A percentile compares a stretch with the other conserved stretches of the same genome.
phyloP scores from a whole-genome alignment of 1,140 invertebrate species.

The Habropoda laboriosa region DNA sequence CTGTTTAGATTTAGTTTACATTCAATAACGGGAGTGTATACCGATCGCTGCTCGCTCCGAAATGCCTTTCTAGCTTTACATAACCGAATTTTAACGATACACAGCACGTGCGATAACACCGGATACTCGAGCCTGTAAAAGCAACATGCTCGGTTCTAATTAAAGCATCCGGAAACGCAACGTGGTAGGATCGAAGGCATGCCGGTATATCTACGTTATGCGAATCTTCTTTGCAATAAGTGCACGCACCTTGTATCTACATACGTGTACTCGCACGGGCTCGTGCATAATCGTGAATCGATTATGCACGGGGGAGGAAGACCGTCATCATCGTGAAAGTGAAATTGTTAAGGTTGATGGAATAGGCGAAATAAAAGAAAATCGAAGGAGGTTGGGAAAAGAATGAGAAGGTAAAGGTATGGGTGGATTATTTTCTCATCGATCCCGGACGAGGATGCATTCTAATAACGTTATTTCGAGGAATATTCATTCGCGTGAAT shows the following conservation, averaged over 20 bases:
- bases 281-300: background rate
- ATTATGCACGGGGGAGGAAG: background rate
- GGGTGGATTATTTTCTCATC: background rate
- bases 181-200: background rate
- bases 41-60: background rate
- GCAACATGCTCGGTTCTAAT: slow-evolving; percentile 34
- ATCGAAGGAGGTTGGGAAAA: background rate
- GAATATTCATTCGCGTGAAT: background rate
- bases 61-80: slow-evolving; percentile 53
- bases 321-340: slow-evolving; percentile 23
- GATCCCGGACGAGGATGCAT: background rate
- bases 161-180: slow-evolving; percentile 57
- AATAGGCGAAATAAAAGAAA: background rate
- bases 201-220: background rate
- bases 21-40: too few species aligned
- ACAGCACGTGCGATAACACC: slow-evolving; percentile 22
- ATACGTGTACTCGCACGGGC: slow-evolving; percentile 1
- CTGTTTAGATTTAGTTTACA: too few species aligned
- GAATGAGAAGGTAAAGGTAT: background rate
- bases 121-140: slow-evolving; percentile 15
- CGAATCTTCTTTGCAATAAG: slow-evolving; percentile 3
- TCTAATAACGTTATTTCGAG: background rate
- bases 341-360: background rate
- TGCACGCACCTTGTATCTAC: slow-evolving; percentile 6
- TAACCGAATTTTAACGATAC: slow-evolving; percentile 43